Evolutionary conservation across 2,888 invertebrate genomes (phyloP).

Genomic region (Hofmannophila pseudospretella): DNA sequence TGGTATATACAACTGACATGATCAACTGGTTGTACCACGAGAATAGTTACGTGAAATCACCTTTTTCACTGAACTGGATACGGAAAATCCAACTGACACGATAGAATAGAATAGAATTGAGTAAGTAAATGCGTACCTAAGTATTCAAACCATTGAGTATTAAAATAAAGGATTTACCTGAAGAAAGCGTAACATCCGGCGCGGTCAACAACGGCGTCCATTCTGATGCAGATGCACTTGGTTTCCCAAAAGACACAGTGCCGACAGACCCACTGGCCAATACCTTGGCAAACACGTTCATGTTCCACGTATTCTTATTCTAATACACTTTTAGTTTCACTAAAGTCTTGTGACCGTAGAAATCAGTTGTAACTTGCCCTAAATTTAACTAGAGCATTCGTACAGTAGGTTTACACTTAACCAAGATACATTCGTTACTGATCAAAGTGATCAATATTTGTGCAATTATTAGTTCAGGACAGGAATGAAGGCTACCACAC

Average conservation of each 20-base stretch:
- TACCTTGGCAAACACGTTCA: conserved; percentile 37
- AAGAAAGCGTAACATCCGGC: conserved; percentile 13
- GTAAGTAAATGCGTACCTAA: too few relatives aligned
- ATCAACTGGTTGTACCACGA: too few relatives aligned
- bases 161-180: conserved; percentile 12
- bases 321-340: conserved; percentile 9
- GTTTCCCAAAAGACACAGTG: conserved; percentile 32
- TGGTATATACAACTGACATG: too few relatives aligned
- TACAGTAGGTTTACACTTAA: neutral
- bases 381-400: neutral
- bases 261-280: conserved; percentile 26
- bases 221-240: conserved; percentile 35
- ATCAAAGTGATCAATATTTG: neutral
- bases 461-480: neutral
- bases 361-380: neutral
- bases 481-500: too few relatives aligned
- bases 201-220: conserved; percentile 46
- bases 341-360: conserved; percentile 6
- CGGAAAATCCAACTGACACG: too few relatives aligned
- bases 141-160: too few relatives aligned
- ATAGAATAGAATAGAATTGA: too few relatives aligned
- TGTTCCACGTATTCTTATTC: conserved; percentile 10
- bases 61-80: too few relatives aligned
- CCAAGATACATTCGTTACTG: neutral
- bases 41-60: too few relatives aligned